These are phyloP conservation scores for Stomorhina lunata DNA, from an alignment of 2,888 invertebrate species.

Conservation along the genomic window DNA sequence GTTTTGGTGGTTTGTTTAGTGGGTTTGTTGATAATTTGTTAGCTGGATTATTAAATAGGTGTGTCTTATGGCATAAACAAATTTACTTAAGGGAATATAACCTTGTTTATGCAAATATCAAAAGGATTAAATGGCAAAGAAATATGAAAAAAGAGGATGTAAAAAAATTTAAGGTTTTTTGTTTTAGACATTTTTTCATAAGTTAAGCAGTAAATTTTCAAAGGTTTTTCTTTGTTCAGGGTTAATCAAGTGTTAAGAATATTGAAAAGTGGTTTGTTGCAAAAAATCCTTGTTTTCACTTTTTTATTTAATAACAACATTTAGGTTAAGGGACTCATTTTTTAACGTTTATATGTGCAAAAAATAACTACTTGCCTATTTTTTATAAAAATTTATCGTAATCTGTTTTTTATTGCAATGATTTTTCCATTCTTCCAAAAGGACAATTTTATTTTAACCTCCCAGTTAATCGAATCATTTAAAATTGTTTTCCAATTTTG, in stretches of 20 bases:
- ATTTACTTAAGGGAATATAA: conserved; percentile 43
- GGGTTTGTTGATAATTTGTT: conserved; percentile 35
- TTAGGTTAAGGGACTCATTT: not conserved
- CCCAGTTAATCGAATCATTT: not conserved
- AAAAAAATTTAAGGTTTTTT: not conserved
- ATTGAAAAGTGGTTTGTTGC: not conserved
- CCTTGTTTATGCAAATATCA: conserved; percentile 18
- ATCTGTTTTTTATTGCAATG: not conserved
- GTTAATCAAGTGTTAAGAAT: conserved; percentile 30
- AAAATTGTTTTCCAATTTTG: too few species aligned
- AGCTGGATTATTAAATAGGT: conserved; percentile 44
- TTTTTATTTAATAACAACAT: not conserved
- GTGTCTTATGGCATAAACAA: conserved; percentile 55
- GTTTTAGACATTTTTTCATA: not conserved
- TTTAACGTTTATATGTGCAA: too few species aligned
- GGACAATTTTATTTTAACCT: too few species aligned
- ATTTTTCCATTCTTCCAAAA: not conserved
- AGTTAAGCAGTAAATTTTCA: conserved; percentile 14
- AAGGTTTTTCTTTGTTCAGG: conserved; percentile 4
- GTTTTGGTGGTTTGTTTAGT: conserved; percentile 4
- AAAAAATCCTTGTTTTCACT: not conserved
- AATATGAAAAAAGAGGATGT: not conserved
- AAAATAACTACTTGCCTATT: too few species aligned
- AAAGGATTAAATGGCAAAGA: not conserved
- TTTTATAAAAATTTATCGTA: too few species aligned